Base-by-base conservation (phyloP, 1,140 invertebrate genomes). In the Drosophila virilis region DNA sequence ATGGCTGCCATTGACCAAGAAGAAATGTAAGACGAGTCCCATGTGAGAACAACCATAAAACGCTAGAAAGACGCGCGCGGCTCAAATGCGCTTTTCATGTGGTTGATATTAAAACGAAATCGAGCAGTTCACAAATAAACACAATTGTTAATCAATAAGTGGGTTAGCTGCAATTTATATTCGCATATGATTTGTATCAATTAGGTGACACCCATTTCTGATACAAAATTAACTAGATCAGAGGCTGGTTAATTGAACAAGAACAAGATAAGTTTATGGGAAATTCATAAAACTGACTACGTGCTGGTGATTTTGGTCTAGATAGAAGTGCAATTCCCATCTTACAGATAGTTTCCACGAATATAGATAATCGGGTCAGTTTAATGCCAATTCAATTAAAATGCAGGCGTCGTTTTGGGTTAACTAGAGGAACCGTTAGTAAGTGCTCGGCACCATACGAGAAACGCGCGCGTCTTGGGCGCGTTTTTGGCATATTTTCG, bases 341-440 rank as follows among this genome's bases (percentile, higher is more conserved):
- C 22, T 28, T 28, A 28, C 22, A 28, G 22, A 28, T 28, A 28
- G 22, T 5, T 28, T 28, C 22, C 22, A 28, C 22, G 22, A 5
- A 28, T 28, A 28, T 7, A 17, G 40, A 35, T 4, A 45, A 45
- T 57, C n/a, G 5, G 28, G 32, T 57, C 40, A 61, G 45, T n/a
- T 17, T 4, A n/a, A 48, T 61, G 37, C 12, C 10, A 13, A 10
- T 52, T 32, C 33, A 33, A 46, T 22, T 5, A 35, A 37, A 48
- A 37, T 35, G 12, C 22, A 42, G 13, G 28, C 13, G 13, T 12
- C 17, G 35, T 15, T 70, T 17, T 59, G 32, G 42, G 50, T 32
- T 37, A 15, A 40, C 28, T 62, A 50, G 33, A 48, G n/a, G 13
- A 38, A 48, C 54, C 54, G 65, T 67, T 67, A 59, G 33, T 13